Percentiles rank a stretch among this genome's conserved stretches.
Evolutionary conservation across 2,113 vertebrate species (phyloP).

Genomic region (Dipodomys merriami): DNA sequence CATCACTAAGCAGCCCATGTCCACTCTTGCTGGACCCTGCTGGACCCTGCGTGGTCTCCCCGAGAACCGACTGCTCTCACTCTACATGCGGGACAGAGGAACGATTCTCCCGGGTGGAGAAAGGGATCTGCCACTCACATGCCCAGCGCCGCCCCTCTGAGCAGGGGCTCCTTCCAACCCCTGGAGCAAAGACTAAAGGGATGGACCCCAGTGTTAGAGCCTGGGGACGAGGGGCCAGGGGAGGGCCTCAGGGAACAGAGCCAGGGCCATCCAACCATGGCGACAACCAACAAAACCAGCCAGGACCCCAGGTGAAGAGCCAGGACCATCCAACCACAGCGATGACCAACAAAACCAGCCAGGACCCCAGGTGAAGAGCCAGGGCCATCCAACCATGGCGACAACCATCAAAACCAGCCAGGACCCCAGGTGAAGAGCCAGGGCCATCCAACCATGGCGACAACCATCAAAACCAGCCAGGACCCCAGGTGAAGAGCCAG

Average conservation of each 20-base stretch:
- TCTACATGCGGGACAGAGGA: background rate
- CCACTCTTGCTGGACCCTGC: background rate
- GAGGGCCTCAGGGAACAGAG: background rate
- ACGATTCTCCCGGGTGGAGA: background rate
- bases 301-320: background rate
- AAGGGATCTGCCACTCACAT: background rate
- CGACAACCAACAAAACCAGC: background rate
- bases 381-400: too few species aligned
- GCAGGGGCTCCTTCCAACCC: too few species aligned
- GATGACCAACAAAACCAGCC: background rate
- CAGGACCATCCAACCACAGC: too few species aligned
- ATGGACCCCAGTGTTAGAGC: background rate
- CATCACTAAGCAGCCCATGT: background rate
- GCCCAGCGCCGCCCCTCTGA: background rate
- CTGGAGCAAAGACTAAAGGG: too few species aligned
- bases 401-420: background rate
- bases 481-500: too few species aligned
- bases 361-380: background rate
- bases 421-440: background rate
- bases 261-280: too few species aligned
- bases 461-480: background rate
- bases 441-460: too few species aligned
- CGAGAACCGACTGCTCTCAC: slow-evolving; percentile 59
- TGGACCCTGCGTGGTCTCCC: background rate
- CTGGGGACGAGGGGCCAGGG: too few species aligned